Base-by-base conservation (phyloP, 2,888 invertebrate species). In the Brachynemurus nebulosus region DNA sequence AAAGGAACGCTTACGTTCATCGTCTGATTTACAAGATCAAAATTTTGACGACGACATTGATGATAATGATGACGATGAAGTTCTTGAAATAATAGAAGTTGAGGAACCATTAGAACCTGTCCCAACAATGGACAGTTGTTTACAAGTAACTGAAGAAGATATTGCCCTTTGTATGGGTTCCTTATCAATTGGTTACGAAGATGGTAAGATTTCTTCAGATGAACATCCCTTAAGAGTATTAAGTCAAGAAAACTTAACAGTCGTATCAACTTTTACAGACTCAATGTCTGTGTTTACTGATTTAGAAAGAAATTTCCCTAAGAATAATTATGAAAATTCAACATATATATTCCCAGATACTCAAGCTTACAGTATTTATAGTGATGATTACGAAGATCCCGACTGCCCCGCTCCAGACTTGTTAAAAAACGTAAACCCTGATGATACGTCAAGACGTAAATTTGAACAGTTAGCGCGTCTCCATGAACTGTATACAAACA, bases 81-180 rank as follows among this genome's bases (percentile, higher is more conserved):
- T 84, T 49, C 64, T 84, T 56, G 85, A 86, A 66, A 82, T 85
- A 49, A 78, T 84, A 52, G 85, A 86, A 65, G 76, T 84, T 7
- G 82, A 82, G 57, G 84, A 86, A 61, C 79, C 78, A 2, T 71
- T 80, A 52, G 86, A 86, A 62, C 84, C 82, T 9, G 88, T 88
- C 14, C 86, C 86, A 39, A 88, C 80, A 70, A 84, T 84, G 63
- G 91, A 86, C 61, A 80, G 77, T 47, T 90, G 89, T 54, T 70
- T 90, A 44, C 91, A 91, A 70, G 89, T 89, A 42, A 91, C 89
- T 5, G 91, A 92, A 66, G 91, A 91, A 65, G 91, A 92, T 59
- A 91, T 92, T 48, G 86, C 88, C 4, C 71, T 80, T 43, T 86
- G 88, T 55, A 88, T 89, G 85, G 80, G 80, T 33, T 70, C 70